Evolutionary conservation across 1,140 invertebrate genomes (phyloP), one percentile per base, ranked within the genome.

Genomic region (Neodiprion virginianus): DNA sequence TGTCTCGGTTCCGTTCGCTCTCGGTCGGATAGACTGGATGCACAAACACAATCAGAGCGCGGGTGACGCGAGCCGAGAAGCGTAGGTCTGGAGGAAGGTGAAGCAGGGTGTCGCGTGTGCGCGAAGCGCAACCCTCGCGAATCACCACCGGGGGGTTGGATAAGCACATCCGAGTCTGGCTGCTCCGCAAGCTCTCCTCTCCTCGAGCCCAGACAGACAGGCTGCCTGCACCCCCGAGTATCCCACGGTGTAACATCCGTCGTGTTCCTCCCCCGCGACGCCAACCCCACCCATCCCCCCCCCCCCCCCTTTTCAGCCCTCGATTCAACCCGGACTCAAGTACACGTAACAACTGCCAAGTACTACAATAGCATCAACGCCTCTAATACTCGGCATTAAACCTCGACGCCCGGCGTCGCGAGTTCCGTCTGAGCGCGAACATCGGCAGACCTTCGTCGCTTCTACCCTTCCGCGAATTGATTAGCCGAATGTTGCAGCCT

Each of bases 361-460:
- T 80, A 81, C 80, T 85, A 78, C 83, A 83, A 83, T 84, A 78
- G 81, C 80, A 84, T 83, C 79, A 78, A 80, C 79, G 82, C 79
- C 83, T 82, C 85, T 83, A 85, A 85, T 82, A 40, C 28, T 81
- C 73, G 75, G 78, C 82, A 85, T 85, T 82, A 83, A 78, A 80
- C 81, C 82, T 81, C 82, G 82, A 83, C 77, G 80, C 71, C 12
- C 17, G 74, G 72, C 76, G 75, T 69, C 69, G 11, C 49, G 28
- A 53, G 21, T 50, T 21, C 69, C 72, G 53, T 80, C 80, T 40
- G 28, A 40, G 5, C 28, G 2, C 5, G 28, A 40, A 40, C 28
- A 40, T 40, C 28, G 28, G 5, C 28, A 40, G 2, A 40, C 28
- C 28, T 40, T 40, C 28, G 28, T 40, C 28, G 28, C 5, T 40